Evolutionary conservation across 2,888 invertebrate genomes (phyloP), one percentile per base, ranked within the genome.

Genomic region (Microchrysa polita): DNA sequence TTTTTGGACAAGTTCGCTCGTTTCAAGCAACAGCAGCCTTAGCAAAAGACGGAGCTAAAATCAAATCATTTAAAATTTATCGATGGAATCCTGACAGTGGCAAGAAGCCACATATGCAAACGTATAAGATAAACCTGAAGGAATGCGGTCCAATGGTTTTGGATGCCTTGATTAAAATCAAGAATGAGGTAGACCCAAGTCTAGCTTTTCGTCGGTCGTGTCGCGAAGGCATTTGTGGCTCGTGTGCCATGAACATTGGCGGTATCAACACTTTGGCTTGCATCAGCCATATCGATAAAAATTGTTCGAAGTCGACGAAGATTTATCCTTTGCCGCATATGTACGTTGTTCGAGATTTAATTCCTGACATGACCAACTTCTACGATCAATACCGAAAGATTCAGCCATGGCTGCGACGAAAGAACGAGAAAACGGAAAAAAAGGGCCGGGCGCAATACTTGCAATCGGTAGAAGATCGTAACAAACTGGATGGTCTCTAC

Each of bases 201-300:
- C 87, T 98, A 79, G 97, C 98, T 7, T 98, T 98, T 86, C 89
- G 98, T 74, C 89, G 98, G 77, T 98, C 98, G 0, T 98, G 98
- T 81, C 92, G 98, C 76, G 98, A 98, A 85, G 97, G 98, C 53
- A 98, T 98, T 79, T 98, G 98, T 83, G 98, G 98, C 1, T 98
- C 98, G 12, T 98, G 98, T 85, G 93, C 98, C 65, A 98, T 98
- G 98, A 98, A 98, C 86, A 98, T 99, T 84, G 94, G 93, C 65
- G 98, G 98, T 27, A 88, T 90, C n/a, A 98, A 98, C 84, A 98
- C 97, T 0, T 87, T 98, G 75, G 98, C 98, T 16, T 98, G 98
- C 83, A 95, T 96, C 81, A 94, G 97, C 84, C 95, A 95, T 85
- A 97, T 97, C 80, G 96, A 97, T 84, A 88, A 90, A 2, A 92